Base-by-base conservation (phyloP, 1,140 invertebrate species). In the Caerostris extrusa region DNA sequence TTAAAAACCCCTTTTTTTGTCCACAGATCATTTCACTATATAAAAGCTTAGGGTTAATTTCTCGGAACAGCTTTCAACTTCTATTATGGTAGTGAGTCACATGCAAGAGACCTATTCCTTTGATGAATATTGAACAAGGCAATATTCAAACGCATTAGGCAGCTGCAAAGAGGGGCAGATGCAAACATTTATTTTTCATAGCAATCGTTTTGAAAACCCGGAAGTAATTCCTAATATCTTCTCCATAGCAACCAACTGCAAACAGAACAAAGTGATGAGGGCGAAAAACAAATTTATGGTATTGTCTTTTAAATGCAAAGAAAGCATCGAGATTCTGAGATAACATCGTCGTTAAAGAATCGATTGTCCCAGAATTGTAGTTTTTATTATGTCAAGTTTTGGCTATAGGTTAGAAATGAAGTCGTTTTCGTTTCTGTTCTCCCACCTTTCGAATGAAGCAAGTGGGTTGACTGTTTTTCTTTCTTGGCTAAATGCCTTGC, bases 261-360 rank as follows among this genome's bases (percentile, higher is more conserved):
- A 77, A 77, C 71, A 77, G 71, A 77, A 77, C 71, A 77, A 77
- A 77, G 10, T 34, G 71, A 77, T 77, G 71, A 8, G 71, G 71
- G 53, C 12, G 71, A 14, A 77, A 77, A n/a, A 67, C 17, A 77
- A 3, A 77, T 10, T 34, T 8, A 77, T 77, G n/a, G 17, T 12
- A 77, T 34, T 34, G 19, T 77, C 71, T 77, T 77, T 50, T 10
- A 19, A 77, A 77, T 77, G 71, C 71, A 77, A 14, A 77, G n/a
- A 77, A 34, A 77, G 50, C 71, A 50, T 77, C 12, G 8, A 50
- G 6, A 50, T 50, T 50, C 34, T 0, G 34, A 77, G 53, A 77
- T 53, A 12, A 77, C 50, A 3, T 34, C 5, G 34, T 77, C 71
- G 71, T 77, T 77, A 77, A 77, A 7, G 53, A 77, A 77, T 77